Base-by-base conservation (phyloP, 2,888 invertebrate genomes). In the Vannuccia rotundouncinata region DNA sequence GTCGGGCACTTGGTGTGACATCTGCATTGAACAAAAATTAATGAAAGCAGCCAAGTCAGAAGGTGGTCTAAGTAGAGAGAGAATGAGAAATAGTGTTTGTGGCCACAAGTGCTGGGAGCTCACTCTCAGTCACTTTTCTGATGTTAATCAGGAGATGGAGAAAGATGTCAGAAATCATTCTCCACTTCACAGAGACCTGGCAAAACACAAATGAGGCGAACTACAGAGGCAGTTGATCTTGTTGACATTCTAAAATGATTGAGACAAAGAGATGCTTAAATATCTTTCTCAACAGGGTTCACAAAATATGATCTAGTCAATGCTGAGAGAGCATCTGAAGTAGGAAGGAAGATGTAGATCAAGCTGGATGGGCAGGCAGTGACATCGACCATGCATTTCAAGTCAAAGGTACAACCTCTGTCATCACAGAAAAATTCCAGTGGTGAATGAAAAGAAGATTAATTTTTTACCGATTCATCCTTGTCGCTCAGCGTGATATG, bases 51-150 rank as follows among this genome's bases (percentile, higher is more conserved):
- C 66, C 66, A 66, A 66, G 5, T 66, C 66, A 66, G 22, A 66
- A 66, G 66, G 66, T 22, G 66, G 66, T 13, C 17, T 66, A 17
- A 45, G 45, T 17, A 45, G 45, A 45, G 22, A 27, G 2, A 66
- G 66, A 66, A 22, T 66, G 66, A 66, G 25, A 66, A 66, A 13
- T 2, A 66, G 10, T 66, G 66, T 66, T 66, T 66, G 2, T 66
- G 25, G 66, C 66, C 66, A 66, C 66, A 66, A 66, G 66, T 66
- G 5, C 66, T 66, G 66, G 66, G 66, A 22, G 66, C 66, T 66
- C 66, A 66, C 66, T 27, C 66, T 66, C 66, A 66, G 66, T 66
- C 66, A 66, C 66, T 66, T 66, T 22, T 66, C 17, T 66, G 66
- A 66, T 5, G 66, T 66, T 2, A 66, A 66, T 22, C 66, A 66